These are phyloP conservation scores for Tribolium madens DNA, from an alignment of 1,140 invertebrate species.

Conservation along the genomic window DNA sequence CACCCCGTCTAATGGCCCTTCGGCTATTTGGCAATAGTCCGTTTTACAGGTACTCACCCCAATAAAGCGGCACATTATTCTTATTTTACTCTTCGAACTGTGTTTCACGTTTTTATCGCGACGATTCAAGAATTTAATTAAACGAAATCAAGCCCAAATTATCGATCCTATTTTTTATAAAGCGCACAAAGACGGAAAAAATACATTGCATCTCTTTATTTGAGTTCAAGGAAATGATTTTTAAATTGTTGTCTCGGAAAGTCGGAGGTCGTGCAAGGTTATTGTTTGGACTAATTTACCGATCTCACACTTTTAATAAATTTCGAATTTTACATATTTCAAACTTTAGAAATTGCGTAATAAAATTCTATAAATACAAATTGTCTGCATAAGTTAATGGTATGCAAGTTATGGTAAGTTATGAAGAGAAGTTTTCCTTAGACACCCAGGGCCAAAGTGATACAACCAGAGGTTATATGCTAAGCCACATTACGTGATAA, in stretches of 20 bases:
- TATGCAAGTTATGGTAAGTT: not conserved
- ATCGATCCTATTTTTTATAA: not conserved
- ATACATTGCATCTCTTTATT: not conserved
- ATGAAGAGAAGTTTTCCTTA: not conserved
- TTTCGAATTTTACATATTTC: not conserved
- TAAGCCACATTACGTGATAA: not conserved
- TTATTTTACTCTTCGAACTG: not conserved
- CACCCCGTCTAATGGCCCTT: conserved; percentile 38
- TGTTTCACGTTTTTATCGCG: not conserved
- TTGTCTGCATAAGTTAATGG: not conserved
- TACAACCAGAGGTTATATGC: not conserved
- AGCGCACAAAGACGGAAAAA: not conserved
- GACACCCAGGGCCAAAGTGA: not conserved
- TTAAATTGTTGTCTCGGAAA: not conserved
- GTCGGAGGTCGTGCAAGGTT: not conserved
- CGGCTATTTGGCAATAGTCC: conserved; percentile 44
- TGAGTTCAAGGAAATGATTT: too few species aligned
- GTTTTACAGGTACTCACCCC: conserved; percentile 32
- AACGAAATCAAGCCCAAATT: not conserved
- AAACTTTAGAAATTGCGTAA: not conserved
- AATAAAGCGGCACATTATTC: conserved; percentile 37
- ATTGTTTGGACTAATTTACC: not conserved
- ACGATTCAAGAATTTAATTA: not conserved
- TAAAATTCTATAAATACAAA: not conserved
- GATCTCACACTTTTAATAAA: not conserved